Conservation (phyloP, 2,888 invertebrate genomes). For the Drosophila mercatorum region DNA sequence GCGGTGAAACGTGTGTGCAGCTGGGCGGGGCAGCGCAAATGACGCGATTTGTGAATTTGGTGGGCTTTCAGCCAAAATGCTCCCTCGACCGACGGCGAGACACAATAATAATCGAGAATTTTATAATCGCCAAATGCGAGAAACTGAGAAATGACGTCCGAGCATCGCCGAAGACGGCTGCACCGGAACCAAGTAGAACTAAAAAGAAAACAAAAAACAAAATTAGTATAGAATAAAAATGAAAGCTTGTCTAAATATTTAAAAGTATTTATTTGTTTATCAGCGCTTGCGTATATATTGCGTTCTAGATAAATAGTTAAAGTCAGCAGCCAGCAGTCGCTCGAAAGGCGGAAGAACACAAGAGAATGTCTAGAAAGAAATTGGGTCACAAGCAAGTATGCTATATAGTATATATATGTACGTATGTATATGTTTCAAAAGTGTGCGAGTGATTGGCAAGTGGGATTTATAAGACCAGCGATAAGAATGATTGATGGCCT, state of each 20-base stretch:
- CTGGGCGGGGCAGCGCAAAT: constrained; percentile 34
- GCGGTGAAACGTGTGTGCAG: constrained; percentile 39
- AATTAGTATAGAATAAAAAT: constrained; percentile 23
- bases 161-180: constrained; percentile 13
- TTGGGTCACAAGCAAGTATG: constrained; percentile 25
- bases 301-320: constrained; percentile 35
- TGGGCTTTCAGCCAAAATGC: constrained; percentile 50
- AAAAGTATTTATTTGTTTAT: constrained; percentile 51
- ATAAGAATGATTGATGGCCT: constrained; percentile 29
- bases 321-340: constrained; percentile 7
- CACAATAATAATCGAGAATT: constrained; percentile 26
- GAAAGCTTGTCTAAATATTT: constrained; percentile 52
- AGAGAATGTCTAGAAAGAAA: constrained; percentile 33
- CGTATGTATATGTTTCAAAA: not conserved
- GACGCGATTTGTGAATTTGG: constrained; percentile 28
- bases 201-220: constrained; percentile 11
- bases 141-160: constrained; percentile 36
- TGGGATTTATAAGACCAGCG: constrained; percentile 25
- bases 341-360: constrained; percentile 36
- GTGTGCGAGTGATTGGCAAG: constrained; percentile 33
- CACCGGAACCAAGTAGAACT: constrained; percentile 42
- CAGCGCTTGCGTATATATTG: constrained; percentile 26
- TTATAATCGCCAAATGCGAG: constrained; percentile 7
- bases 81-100: constrained; percentile 6
- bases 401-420: not conserved